Conservation (phyloP, 1,140 invertebrate species). For the Drosophila seguyi region DNA sequence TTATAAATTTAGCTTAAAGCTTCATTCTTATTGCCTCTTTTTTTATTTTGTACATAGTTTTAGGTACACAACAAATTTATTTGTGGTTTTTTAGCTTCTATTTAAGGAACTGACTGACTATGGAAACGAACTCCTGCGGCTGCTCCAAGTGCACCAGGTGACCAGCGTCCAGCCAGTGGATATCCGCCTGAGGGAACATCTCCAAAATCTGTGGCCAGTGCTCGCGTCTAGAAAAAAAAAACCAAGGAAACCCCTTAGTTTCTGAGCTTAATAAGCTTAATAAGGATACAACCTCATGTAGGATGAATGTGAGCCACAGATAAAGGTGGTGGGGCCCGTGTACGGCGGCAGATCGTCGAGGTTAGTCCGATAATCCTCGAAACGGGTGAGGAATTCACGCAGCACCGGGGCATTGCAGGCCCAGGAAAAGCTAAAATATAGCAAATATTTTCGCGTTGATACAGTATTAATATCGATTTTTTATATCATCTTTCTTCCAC, state of each 20-base stretch:
- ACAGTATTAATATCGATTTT: too few species aligned
- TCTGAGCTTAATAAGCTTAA: neutral
- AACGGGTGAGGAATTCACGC: constrained; percentile 88
- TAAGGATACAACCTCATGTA: constrained; percentile 89
- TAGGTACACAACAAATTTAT: constrained; percentile 5
- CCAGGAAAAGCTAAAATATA: constrained; percentile 77
- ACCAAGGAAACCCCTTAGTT: neutral
- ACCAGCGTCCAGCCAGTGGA: constrained; percentile 91
- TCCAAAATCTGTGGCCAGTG: constrained; percentile 90
- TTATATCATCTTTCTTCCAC: constrained; percentile 10
- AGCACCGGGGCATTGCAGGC: constrained; percentile 88
- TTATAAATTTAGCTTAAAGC: constrained; percentile 6
- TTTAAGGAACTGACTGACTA: constrained; percentile 86
- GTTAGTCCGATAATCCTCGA: constrained; percentile 88
- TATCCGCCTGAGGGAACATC: constrained; percentile 91
- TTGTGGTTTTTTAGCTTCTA: neutral
- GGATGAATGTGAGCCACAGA: constrained; percentile 92
- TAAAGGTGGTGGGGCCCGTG: constrained; percentile 91
- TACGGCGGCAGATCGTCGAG: constrained; percentile 86
- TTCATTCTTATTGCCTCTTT: constrained; percentile 21
- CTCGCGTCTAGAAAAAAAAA: constrained; percentile 85
- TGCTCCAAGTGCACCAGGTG: constrained; percentile 98
- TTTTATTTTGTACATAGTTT: constrained; percentile 21
- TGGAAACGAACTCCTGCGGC: constrained; percentile 91
- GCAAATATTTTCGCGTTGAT: too few species aligned